Evolutionary conservation across 2,797 vertebrate species (phyloP).

Genomic region (Coranthus polyacanthus): DNA sequence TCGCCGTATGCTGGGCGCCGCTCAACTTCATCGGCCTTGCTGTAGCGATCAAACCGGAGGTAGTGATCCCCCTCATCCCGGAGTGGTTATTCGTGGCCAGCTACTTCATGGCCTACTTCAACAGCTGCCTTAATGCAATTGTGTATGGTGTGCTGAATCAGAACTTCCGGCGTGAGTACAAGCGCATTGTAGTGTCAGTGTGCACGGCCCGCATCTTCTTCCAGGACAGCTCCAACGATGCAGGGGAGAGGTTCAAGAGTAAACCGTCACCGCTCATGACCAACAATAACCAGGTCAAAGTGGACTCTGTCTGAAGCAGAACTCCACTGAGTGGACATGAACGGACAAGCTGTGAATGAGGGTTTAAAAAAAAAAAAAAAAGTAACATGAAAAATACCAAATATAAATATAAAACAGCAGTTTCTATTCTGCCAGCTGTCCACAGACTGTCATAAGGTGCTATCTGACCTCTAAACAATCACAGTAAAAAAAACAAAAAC

Average conservation of each 20-base stretch:
- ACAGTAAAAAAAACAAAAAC: slow-evolving; percentile 50
- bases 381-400: slow-evolving; percentile 65
- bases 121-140: slow-evolving; percentile 99
- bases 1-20: slow-evolving; percentile 97
- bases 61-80: slow-evolving; percentile 89
- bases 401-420: slow-evolving; percentile 63
- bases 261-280: slow-evolving; percentile 92
- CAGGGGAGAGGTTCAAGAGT: slow-evolving; percentile 89
- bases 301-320: slow-evolving; percentile 91
- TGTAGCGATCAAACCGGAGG: slow-evolving; percentile 90
- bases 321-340: slow-evolving; percentile 11
- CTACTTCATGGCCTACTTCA: slow-evolving; percentile 99
- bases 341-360: slow-evolving; percentile 22
- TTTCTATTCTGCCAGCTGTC: slow-evolving; percentile 59
- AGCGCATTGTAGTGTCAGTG: slow-evolving; percentile 90
- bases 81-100: slow-evolving; percentile 97
- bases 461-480: slow-evolving; percentile 79
- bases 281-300: slow-evolving; percentile 93
- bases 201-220: slow-evolving; percentile 92
- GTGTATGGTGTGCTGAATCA: slow-evolving; percentile 97
- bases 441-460: slow-evolving; percentile 72
- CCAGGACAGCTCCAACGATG: slow-evolving; percentile 92
- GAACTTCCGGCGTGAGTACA: slow-evolving; percentile 97
- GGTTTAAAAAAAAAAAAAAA: no score
- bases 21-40: slow-evolving; percentile 96